These are phyloP conservation scores for Megalopta genalis DNA, from an alignment of 1,140 invertebrate species.

Conservation along the genomic window DNA sequence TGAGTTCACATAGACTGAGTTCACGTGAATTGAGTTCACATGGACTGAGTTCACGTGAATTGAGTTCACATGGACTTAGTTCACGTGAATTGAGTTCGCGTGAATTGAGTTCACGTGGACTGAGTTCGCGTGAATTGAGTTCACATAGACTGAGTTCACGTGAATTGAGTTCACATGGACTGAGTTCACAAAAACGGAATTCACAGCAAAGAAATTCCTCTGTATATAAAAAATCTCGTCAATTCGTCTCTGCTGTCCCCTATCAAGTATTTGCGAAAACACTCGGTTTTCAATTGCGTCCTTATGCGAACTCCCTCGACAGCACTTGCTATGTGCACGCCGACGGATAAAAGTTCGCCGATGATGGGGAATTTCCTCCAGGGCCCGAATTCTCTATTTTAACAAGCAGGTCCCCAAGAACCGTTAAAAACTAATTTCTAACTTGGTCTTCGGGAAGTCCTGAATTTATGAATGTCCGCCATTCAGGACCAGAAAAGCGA, in stretches of 20 bases:
- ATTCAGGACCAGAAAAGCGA: background rate
- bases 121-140: no score
- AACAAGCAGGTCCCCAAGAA: background rate
- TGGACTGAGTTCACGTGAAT: no score
- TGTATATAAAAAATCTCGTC: background rate
- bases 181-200: no score
- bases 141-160: no score
- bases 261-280: background rate
- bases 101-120: no score
- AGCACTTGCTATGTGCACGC: background rate
- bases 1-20: no score
- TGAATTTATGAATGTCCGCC: background rate
- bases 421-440: constrained; percentile 6
- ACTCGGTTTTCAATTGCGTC: background rate
- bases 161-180: no score
- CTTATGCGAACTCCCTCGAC: background rate
- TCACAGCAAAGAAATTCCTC: no score
- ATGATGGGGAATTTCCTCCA: background rate
- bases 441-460: background rate
- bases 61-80: no score
- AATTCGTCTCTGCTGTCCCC: background rate
- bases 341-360: background rate
- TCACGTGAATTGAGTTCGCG: no score
- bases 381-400: background rate
- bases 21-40: no score